Base-by-base conservation (phyloP, 2,888 invertebrate species). In the Nephrotoma guestfalica region DNA sequence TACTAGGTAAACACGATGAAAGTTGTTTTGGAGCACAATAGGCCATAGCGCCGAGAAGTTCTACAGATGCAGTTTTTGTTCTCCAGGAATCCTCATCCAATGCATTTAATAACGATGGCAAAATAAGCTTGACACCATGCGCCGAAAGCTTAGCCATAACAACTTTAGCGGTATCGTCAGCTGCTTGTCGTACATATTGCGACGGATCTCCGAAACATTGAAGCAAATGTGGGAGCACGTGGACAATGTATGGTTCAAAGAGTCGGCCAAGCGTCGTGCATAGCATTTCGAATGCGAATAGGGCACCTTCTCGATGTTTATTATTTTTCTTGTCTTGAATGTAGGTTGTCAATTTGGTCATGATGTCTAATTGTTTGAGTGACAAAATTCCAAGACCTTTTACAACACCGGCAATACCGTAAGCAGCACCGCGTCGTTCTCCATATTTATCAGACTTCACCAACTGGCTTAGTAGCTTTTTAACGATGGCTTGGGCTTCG, bases 21-120 rank as follows among this genome's bases (percentile, higher is more conserved):
- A 99, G 93, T 92, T 99, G 99, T 91, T 99, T 98, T 0, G 99
- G 99, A 0, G 99, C 99, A 92, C 99, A 99, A 92, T 96, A 98
- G 0, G 99, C 99, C 99, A 99, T 99, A 11, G 98, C 97, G 9
- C 99, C 99, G 41, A 99, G 93, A 86, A 99, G 92, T 91, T 99
- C 99, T 87, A 99, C 97, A 0, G 98, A 98, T 43, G 98, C 97
- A 6, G 97, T 97, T 92, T 99, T 99, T 0, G 99, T 99, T 90
- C 99, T 93, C 99, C 99, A 99, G 15, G 98, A 98, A 92, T 99
- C 99, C 91, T 99, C 98, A 91, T 99, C 97, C 87, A 99, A 92
- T 45, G 98, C 99, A 89, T 96, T 95, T 88, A 99, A 92, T 88
- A 99, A 93, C 87, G 98, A 96, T 0, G 99, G 99, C 88, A 99